A percentile compares a stretch with the other conserved stretches of the same genome.
Conservation (phyloP, 2,888 invertebrate species). For the Apamea anceps region DNA sequence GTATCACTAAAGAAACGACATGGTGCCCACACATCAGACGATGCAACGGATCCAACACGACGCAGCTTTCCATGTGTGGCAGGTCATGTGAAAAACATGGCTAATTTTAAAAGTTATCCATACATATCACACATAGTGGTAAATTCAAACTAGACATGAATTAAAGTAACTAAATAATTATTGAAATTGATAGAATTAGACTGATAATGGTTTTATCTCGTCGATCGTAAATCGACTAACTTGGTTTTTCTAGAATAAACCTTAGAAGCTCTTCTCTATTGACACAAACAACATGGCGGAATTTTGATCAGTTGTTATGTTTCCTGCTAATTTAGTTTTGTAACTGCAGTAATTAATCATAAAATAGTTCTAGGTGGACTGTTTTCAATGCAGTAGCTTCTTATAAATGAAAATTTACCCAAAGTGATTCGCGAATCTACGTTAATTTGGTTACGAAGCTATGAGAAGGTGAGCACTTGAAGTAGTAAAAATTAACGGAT, state of each 20-base stretch:
- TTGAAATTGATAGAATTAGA: not conserved
- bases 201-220: too few species aligned
- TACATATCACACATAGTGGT: not conserved
- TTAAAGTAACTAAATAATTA: not conserved
- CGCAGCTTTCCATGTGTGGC: not conserved
- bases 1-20: not conserved
- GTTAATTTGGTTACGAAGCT: slow-evolving; percentile 44
- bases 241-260: slow-evolving; percentile 27
- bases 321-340: slow-evolving; percentile 66
- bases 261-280: slow-evolving; percentile 51
- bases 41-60: not conserved
- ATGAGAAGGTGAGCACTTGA: slow-evolving; percentile 65
- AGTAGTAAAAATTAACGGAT: slow-evolving; percentile 70
- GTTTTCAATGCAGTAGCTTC: slow-evolving; percentile 31
- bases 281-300: slow-evolving; percentile 87
- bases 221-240: slow-evolving; percentile 47
- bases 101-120: not conserved
- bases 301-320: slow-evolving; percentile 79
- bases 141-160: not conserved
- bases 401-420: slow-evolving; percentile 30
- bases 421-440: slow-evolving; percentile 30
- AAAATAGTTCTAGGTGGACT: slow-evolving; percentile 50
- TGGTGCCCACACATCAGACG: not conserved
- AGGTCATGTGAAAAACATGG: not conserved
- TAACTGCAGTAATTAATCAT: slow-evolving; percentile 44